Evolutionary conservation across 30 jellyfish, hydroid and myxozoan species (phyloP).

Genomic region (Cassiopea xamachana): DNA sequence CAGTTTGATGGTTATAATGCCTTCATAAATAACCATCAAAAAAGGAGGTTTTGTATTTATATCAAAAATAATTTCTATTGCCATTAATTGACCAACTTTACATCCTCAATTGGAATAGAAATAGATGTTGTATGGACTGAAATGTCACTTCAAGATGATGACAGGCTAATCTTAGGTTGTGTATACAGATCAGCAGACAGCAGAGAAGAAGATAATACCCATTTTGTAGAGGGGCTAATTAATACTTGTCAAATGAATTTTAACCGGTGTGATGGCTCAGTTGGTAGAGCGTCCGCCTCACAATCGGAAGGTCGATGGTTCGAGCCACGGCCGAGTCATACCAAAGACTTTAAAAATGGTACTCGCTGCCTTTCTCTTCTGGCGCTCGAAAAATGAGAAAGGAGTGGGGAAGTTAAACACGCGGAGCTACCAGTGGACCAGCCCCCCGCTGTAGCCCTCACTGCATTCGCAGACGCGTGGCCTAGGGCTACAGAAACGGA

Average conservation of each 20-base stretch:
- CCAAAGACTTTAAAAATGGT: too few relatives aligned
- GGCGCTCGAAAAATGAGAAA: too few relatives aligned
- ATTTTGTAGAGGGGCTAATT: background rate
- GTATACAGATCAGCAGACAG: conserved; percentile 41
- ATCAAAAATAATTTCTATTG: background rate
- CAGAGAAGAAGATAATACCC: conserved; percentile 4
- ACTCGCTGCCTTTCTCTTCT: too few relatives aligned
- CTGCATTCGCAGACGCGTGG: too few relatives aligned
- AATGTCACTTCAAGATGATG: conserved; percentile 31
- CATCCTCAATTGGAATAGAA: too few relatives aligned
- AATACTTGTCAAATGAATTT: conserved; percentile 12
- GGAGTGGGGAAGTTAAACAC: too few relatives aligned
- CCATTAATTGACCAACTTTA: background rate
- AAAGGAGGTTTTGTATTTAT: background rate
- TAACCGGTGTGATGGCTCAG: too few relatives aligned
- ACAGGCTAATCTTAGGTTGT: conserved; percentile 34
- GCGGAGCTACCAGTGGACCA: conserved; percentile 24
- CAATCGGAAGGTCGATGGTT: too few relatives aligned
- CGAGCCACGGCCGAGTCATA: too few relatives aligned
- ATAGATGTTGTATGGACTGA: conserved; percentile 30
- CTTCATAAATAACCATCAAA: background rate
- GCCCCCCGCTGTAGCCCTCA: too few relatives aligned
- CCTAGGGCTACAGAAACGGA: too few relatives aligned
- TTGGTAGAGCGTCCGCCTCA: too few relatives aligned
- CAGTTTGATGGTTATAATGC: background rate